Evolutionary conservation across 2,113 vertebrate species (phyloP).

Genomic region (Climacteris rufus): DNA sequence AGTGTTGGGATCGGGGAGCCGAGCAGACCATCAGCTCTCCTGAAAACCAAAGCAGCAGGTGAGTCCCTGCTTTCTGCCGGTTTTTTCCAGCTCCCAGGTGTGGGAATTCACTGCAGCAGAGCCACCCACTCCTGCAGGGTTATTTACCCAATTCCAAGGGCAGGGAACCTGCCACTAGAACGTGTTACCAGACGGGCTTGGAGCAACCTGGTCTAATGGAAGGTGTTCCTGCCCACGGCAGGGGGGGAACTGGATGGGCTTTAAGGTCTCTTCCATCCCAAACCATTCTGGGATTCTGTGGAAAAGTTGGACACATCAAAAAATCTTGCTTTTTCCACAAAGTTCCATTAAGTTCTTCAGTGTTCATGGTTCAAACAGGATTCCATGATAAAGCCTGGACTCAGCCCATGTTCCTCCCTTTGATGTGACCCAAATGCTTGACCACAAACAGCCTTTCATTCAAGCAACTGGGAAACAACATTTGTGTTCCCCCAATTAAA

Average conservation of each 20-base stretch:
- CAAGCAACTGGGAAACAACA: background rate
- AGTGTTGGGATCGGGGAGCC: conserved; percentile 88
- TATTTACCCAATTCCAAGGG: rapidly evolving
- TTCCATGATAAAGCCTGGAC: background rate
- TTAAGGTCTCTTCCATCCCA: background rate
- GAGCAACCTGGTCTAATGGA: rapidly evolving
- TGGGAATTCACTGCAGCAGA: background rate
- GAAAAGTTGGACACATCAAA: no score
- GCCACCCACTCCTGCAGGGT: background rate
- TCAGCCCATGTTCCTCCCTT: background rate
- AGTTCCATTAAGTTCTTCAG: no score
- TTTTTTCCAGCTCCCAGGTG: rapidly evolving
- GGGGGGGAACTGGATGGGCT: background rate
- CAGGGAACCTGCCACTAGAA: background rate
- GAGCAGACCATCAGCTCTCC: conserved; percentile 85
- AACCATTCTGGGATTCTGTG: background rate
- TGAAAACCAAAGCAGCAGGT: conserved; percentile 89
- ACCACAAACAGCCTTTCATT: background rate
- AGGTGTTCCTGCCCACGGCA: background rate
- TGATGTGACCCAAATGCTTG: background rate
- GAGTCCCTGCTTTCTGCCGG: background rate
- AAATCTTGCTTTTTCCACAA: no score
- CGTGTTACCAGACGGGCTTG: rapidly evolving
- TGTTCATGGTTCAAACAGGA: no score
- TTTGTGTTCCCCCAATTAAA: background rate